These are phyloP conservation scores for Phyllotreta striolata DNA, from an alignment of 2,888 invertebrate genomes.

Conservation along the genomic window DNA sequence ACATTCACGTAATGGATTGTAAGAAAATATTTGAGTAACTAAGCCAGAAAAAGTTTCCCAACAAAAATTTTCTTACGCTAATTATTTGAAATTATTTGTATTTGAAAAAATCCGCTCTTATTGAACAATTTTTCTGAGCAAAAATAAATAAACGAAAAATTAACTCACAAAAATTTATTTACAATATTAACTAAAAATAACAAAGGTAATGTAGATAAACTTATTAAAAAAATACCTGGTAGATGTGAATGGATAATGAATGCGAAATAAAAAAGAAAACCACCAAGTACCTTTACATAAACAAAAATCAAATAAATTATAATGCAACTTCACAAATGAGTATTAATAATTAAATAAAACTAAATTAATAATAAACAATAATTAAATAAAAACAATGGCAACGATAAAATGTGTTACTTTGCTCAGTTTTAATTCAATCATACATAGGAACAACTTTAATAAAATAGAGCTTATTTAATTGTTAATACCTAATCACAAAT, in stretches of 20 bases:
- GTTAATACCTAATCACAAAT: too few species aligned
- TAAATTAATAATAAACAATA: constrained; percentile 20
- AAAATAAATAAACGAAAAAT: constrained; percentile 13
- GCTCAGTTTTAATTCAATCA: not conserved
- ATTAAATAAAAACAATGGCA: constrained; percentile 14
- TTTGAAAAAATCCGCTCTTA: not conserved
- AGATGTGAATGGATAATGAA: constrained; percentile 11
- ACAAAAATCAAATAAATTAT: not conserved
- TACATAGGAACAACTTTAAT: constrained; percentile 2
- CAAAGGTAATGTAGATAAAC: constrained; percentile 12
- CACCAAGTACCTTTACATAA: not conserved
- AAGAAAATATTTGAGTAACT: constrained; percentile 2
- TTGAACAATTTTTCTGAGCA: constrained; percentile 1
- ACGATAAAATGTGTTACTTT: not conserved
- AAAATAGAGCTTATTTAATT: too few species aligned
- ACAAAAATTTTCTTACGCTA: too few species aligned
- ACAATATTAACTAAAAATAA: constrained; percentile 27
- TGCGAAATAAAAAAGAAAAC: not conserved
- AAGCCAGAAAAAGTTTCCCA: not conserved
- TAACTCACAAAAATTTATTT: constrained; percentile 33
- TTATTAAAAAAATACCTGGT: constrained; percentile 38
- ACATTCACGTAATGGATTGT: not conserved
- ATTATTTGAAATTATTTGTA: not conserved
- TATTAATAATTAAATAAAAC: constrained; percentile 11
- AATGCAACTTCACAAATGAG: too few species aligned